Evolutionary conservation across 2,888 invertebrate genomes (phyloP).

Genomic region (Odontomyia ornata): DNA sequence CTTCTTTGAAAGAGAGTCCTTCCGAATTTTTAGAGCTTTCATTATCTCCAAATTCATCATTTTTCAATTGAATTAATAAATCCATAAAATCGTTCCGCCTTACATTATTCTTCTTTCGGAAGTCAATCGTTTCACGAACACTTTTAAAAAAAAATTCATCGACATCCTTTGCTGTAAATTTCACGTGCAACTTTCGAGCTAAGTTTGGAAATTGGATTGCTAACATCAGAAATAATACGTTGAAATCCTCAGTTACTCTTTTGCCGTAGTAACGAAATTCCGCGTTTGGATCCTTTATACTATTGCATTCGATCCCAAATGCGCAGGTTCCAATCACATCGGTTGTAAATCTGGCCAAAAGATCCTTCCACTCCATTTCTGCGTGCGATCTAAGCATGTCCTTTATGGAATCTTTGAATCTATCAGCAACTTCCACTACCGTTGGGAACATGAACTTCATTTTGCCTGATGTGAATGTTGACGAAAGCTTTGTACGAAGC

Average conservation of each 20-base stretch:
- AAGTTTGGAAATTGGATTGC: background rate
- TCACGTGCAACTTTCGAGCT: slow-evolving; percentile 48
- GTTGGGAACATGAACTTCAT: no score
- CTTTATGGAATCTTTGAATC: slow-evolving; percentile 50
- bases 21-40: no score
- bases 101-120: slow-evolving; percentile 57
- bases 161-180: slow-evolving; percentile 54
- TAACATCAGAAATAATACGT: background rate
- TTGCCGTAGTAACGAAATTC: slow-evolving; percentile 54
- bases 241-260: slow-evolving; percentile 46
- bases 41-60: slow-evolving; percentile 66
- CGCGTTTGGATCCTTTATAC: slow-evolving; percentile 56
- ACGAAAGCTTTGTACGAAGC: slow-evolving; percentile 60
- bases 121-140: slow-evolving; percentile 53
- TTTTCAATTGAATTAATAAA: slow-evolving; percentile 59
- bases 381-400: slow-evolving; percentile 39
- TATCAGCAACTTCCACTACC: slow-evolving; percentile 51
- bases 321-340: slow-evolving; percentile 57
- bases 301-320: slow-evolving; percentile 61
- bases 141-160: slow-evolving; percentile 56
- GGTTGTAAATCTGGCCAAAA: slow-evolving; percentile 54
- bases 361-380: slow-evolving; percentile 59
- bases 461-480: slow-evolving; percentile 46
- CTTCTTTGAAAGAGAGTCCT: no score
- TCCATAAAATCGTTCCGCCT: slow-evolving; percentile 64